Conservation (phyloP, 1,140 invertebrate species). For the Sycobia sp. region DNA sequence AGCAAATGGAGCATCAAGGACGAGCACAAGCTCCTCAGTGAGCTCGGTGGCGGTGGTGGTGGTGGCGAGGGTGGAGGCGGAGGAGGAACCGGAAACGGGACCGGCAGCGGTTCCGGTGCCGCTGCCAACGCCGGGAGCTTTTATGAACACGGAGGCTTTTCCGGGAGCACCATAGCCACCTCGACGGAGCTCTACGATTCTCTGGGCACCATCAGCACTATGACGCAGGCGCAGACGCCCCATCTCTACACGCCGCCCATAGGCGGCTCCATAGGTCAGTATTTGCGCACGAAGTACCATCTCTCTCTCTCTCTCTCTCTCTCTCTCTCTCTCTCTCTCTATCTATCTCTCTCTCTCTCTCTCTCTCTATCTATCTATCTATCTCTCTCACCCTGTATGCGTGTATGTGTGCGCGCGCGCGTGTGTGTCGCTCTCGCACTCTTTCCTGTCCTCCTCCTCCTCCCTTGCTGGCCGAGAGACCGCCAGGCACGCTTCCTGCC, state of each 20-base stretch:
- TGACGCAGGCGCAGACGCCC: conserved; percentile 72
- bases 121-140: conserved; percentile 57
- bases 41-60: conserved; percentile 69
- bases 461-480: too few relatives aligned
- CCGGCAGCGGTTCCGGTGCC: conserved; percentile 46
- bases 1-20: conserved; percentile 88
- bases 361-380: too few relatives aligned
- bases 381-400: too few relatives aligned
- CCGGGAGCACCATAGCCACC: conserved; percentile 64
- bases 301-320: too few relatives aligned
- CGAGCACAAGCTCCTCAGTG: conserved; percentile 82
- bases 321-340: too few relatives aligned
- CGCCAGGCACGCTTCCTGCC: too few relatives aligned
- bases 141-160: conserved; percentile 70
- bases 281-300: neutral
- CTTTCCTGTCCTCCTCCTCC: too few relatives aligned
- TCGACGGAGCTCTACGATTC: conserved; percentile 74
- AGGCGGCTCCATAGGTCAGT: conserved; percentile 74
- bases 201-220: conserved; percentile 70
- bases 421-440: too few relatives aligned
- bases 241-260: conserved; percentile 79
- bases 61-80: conserved; percentile 50
- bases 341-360: too few relatives aligned
- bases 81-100: conserved; percentile 49
- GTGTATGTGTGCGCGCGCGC: too few relatives aligned